These are phyloP conservation scores for Bursaphelenchus mucronatus DNA, from an alignment of 1,140 invertebrate genomes.

Conservation along the genomic window DNA sequence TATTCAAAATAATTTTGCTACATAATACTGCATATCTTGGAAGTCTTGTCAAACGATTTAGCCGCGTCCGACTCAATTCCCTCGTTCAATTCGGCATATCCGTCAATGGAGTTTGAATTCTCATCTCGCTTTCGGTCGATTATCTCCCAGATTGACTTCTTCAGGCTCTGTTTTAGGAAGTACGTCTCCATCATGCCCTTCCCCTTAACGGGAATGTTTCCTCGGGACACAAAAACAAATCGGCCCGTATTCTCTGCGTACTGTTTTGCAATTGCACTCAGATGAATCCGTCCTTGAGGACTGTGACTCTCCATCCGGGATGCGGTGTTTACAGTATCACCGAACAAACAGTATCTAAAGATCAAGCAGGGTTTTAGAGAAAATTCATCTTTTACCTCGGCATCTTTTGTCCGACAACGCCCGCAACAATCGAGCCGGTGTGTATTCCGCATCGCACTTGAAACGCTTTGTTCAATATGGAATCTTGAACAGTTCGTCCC, in stretches of 20 bases:
- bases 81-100: slow-evolving; percentile 49
- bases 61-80: slow-evolving; percentile 34
- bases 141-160: slow-evolving; percentile 59
- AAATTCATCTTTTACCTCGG: slow-evolving; percentile 65
- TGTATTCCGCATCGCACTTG: slow-evolving; percentile 52
- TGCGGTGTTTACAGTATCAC: slow-evolving; percentile 71
- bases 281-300: slow-evolving; percentile 53
- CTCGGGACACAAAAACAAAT: slow-evolving; percentile 53
- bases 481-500: slow-evolving; percentile 51
- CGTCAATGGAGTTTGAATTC: slow-evolving; percentile 52
- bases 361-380: background rate
- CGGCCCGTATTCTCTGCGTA: slow-evolving; percentile 51
- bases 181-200: slow-evolving; percentile 57
- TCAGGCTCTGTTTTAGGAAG: slow-evolving; percentile 45
- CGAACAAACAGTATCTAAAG: slow-evolving; percentile 67
- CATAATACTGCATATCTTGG: too few relatives aligned
- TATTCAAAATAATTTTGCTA: too few relatives aligned
- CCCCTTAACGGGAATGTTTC: slow-evolving; percentile 54
- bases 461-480: slow-evolving; percentile 44
- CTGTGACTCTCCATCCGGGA: slow-evolving; percentile 57
- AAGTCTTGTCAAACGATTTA: background rate
- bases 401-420: slow-evolving; percentile 65
- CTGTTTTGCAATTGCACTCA: slow-evolving; percentile 43
- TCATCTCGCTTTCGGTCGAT: slow-evolving; percentile 49
- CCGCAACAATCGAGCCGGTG: slow-evolving; percentile 60